Conservation (phyloP, 2,113 vertebrate genomes). For the Suricata suricatta region DNA sequence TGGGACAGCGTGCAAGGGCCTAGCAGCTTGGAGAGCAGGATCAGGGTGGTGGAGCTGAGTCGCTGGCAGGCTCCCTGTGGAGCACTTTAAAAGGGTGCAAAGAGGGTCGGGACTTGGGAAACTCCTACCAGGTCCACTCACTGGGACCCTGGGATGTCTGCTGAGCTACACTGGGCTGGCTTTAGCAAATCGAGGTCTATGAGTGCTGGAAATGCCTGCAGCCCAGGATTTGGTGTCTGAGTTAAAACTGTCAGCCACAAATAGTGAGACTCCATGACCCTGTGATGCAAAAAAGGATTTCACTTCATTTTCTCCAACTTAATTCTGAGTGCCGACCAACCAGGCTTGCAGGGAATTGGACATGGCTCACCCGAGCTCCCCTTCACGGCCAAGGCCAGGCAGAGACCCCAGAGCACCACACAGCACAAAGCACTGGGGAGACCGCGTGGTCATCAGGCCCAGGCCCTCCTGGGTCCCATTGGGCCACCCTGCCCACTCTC, state of each 20-base stretch:
- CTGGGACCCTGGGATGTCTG: neutral
- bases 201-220: neutral
- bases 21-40: constrained; percentile 22
- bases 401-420: neutral
- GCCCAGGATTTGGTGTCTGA: neutral
- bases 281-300: neutral
- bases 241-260: neutral
- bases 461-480: neutral
- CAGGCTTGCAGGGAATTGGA: neutral
- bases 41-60: neutral
- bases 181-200: neutral
- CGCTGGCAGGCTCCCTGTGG: neutral
- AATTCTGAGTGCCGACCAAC: neutral
- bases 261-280: neutral
- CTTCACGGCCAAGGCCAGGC: neutral
- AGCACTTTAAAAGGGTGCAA: neutral
- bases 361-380: neutral
- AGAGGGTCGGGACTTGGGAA: neutral
- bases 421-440: neutral
- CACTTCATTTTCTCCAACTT: neutral
- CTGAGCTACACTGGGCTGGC: neutral
- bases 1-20: constrained; percentile 49
- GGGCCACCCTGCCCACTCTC: neutral
- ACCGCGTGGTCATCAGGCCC: neutral
- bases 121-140: neutral